phyloP scores from a whole-genome alignment of 2,888 invertebrate genomes.

The Agelastica alni region DNA sequence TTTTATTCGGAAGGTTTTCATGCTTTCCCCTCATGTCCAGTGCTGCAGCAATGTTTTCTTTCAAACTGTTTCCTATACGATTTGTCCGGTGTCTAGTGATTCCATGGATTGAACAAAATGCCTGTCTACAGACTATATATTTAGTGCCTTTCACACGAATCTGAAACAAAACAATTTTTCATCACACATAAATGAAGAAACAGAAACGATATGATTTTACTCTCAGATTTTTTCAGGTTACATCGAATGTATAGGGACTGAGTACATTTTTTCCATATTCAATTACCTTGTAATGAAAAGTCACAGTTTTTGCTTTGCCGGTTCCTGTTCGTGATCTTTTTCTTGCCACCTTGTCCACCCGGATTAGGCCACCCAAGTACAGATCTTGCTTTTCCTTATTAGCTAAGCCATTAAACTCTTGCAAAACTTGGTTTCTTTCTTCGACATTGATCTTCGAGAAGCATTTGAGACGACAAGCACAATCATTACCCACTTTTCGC shows the following conservation, averaged over 20 bases:
- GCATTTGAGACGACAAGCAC: slow-evolving; percentile 9
- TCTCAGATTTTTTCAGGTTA: not conserved
- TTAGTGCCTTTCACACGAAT: slow-evolving; percentile 3
- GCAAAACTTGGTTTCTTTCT: slow-evolving; percentile 8
- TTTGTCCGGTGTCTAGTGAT: slow-evolving; percentile 5
- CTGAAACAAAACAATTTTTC: slow-evolving; percentile 6
- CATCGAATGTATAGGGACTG: too few relatives aligned
- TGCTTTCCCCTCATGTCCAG: too few relatives aligned
- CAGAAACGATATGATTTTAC: too few relatives aligned
- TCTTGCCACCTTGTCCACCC: not conserved
- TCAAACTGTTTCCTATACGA: slow-evolving; percentile 1
- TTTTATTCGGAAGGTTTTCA: too few relatives aligned
- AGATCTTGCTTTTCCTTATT: slow-evolving; percentile 9
- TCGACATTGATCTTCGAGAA: slow-evolving; percentile 7
- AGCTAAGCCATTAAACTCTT: slow-evolving; percentile 13
- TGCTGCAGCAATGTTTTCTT: slow-evolving; percentile 3
- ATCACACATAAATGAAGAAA: not conserved
- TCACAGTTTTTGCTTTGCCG: slow-evolving; percentile 5
- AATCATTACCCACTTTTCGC: slow-evolving; percentile 12
- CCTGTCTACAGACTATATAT: slow-evolving; percentile 3
- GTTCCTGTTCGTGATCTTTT: not conserved
- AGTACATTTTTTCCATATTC: too few relatives aligned
- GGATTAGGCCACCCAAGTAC: slow-evolving; percentile 7
- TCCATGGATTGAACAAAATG: slow-evolving; percentile 10
- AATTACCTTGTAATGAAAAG: slow-evolving; percentile 12